Evolutionary conservation across 2,888 invertebrate genomes (phyloP).

Genomic region (Aphelenchoides bicaudatus): DNA sequence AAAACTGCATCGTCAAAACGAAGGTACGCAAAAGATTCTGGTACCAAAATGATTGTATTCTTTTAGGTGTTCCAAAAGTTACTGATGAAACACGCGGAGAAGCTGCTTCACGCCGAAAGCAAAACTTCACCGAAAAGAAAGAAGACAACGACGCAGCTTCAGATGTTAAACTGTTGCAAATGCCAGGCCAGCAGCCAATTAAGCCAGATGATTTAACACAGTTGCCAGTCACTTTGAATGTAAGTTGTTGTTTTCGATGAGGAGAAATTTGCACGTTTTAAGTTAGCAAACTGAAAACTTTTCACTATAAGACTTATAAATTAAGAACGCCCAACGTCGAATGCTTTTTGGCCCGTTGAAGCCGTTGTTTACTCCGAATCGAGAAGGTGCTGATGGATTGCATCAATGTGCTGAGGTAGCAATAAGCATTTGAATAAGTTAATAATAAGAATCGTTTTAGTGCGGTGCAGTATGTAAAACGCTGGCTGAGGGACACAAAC

Average conservation of each 20-base stretch:
- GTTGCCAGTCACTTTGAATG: slow-evolving; percentile 24
- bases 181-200: slow-evolving; percentile 15
- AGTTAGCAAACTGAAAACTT: too few relatives aligned
- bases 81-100: slow-evolving; percentile 14
- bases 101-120: slow-evolving; percentile 19
- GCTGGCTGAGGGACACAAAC: slow-evolving; percentile 32
- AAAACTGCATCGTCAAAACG: too few relatives aligned
- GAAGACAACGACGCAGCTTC: not conserved
- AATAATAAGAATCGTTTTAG: too few relatives aligned
- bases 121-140: not conserved
- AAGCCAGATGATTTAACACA: slow-evolving; percentile 23
- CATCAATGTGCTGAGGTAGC: slow-evolving; percentile 38
- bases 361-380: slow-evolving; percentile 26
- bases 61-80: not conserved
- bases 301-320: too few relatives aligned
- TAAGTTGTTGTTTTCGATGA: not conserved
- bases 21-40: not conserved
- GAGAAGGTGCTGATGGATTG: slow-evolving; percentile 27
- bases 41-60: not conserved
- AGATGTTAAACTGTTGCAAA: slow-evolving; percentile 15
- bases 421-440: too few relatives aligned
- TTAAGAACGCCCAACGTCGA: not conserved
- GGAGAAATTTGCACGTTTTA: too few relatives aligned
- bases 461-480: slow-evolving; percentile 25
- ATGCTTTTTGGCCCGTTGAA: slow-evolving; percentile 32